phyloP scores from a whole-genome alignment of 2,797 vertebrate genomes.

The Sebastes reedi region DNA sequence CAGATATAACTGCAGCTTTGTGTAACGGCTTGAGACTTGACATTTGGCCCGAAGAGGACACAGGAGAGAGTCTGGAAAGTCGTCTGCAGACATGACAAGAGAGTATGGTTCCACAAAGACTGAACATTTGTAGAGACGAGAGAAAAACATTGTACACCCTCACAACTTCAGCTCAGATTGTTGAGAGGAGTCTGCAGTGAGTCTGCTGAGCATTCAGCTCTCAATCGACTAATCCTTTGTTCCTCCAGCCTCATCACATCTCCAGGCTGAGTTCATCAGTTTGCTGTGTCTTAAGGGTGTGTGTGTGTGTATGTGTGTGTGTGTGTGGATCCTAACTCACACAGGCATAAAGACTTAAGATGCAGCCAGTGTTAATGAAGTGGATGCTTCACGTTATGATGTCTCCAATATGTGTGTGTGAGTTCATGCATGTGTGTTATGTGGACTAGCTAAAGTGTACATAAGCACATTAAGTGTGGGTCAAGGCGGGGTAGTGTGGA shows the following conservation, averaged over 20 bases:
- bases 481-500: constrained; percentile 9
- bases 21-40: constrained; percentile 3
- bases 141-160: not conserved
- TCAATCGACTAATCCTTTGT: constrained; percentile 42
- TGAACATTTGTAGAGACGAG: not conserved
- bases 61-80: constrained; percentile 7
- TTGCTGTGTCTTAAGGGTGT: constrained; percentile 16
- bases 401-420: not conserved
- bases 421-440: not conserved
- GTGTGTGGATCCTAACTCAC: not conserved
- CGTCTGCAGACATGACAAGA: constrained; percentile 8
- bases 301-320: not conserved
- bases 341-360: not conserved
- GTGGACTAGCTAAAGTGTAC: not conserved
- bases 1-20: not conserved
- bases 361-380: constrained; percentile 22
- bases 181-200: constrained; percentile 13
- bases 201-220: constrained; percentile 7
- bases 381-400: not conserved
- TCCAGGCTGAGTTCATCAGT: constrained; percentile 55
- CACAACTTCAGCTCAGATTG: not conserved
- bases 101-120: not conserved
- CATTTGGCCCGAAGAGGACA: constrained; percentile 20
- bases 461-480: constrained; percentile 28
- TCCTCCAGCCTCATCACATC: constrained; percentile 44